Percentiles rank a stretch among this genome's conserved stretches.
Evolutionary conservation across 2,797 vertebrate species (phyloP).

Genomic region (Pseudochirops cupreus): DNA sequence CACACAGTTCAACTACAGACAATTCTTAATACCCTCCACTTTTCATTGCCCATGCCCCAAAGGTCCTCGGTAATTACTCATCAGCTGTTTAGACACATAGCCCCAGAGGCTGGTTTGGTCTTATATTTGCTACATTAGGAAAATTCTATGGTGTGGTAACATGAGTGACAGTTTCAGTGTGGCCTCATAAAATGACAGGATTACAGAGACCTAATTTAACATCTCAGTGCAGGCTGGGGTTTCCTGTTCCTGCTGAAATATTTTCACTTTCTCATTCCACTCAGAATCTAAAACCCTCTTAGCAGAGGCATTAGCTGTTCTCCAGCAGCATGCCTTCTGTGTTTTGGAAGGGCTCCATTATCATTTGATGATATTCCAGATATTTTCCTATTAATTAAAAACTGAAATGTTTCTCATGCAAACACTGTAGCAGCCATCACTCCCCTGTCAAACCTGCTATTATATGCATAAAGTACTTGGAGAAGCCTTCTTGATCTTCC

Average conservation of each 20-base stretch:
- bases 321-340: constrained; percentile 3
- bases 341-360: background rate
- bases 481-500: constrained; percentile 73
- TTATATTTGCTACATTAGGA: constrained; percentile 70
- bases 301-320: constrained; percentile 6
- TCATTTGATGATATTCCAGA: constrained; percentile 61
- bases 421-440: constrained; percentile 31
- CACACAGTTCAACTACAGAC: constrained; percentile 64
- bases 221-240: background rate
- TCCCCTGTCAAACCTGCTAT: constrained; percentile 62
- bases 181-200: constrained; percentile 53
- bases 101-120: constrained; percentile 46
- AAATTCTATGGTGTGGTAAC: constrained; percentile 69
- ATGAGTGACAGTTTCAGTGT: constrained; percentile 68
- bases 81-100: constrained; percentile 71
- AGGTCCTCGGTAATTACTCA: constrained; percentile 74
- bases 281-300: constrained; percentile 16
- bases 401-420: constrained; percentile 70
- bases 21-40: constrained; percentile 58
- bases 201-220: background rate
- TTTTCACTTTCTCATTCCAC: constrained; percentile 59
- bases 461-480: constrained; percentile 71
- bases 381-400: constrained; percentile 77
- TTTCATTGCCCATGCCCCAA: constrained; percentile 56
- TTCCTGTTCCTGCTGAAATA: constrained; percentile 49